Evolutionary conservation across 2,113 vertebrate genomes (phyloP).

Genomic region (Apodemus speciosus): DNA sequence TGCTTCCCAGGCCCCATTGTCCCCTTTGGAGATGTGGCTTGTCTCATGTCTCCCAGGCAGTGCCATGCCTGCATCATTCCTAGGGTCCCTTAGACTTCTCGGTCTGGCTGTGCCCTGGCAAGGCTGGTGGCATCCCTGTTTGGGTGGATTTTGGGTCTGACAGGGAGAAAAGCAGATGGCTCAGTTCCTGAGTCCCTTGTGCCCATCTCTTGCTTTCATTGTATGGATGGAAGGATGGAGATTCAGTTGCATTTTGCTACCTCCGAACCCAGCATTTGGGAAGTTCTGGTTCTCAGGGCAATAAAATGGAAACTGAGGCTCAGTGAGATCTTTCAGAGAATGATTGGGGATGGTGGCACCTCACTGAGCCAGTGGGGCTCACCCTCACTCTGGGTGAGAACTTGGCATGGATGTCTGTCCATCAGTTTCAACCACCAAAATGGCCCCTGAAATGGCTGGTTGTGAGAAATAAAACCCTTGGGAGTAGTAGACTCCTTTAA

Average conservation of each 20-base stretch:
- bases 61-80: background rate
- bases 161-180: background rate
- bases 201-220: background rate
- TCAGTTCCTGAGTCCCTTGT: background rate
- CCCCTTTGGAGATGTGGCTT: background rate
- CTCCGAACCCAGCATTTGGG: rapidly evolving
- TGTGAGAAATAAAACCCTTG: background rate
- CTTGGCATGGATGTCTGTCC: background rate
- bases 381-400: background rate
- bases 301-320: background rate
- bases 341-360: rapidly evolving
- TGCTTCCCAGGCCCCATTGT: background rate
- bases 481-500: no score
- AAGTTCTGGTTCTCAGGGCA: background rate
- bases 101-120: no score
- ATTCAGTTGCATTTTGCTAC: background rate
- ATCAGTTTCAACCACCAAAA: background rate
- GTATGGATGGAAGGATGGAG: no score
- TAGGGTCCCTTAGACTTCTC: background rate
- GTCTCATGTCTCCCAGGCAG: background rate
- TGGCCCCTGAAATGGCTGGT: rapidly evolving
- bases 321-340: background rate
- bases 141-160: background rate
- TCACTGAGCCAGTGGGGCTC: background rate
- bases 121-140: background rate